phyloP scores from a whole-genome alignment of 2,113 vertebrate species.

The Hippocampus barbouri region DNA sequence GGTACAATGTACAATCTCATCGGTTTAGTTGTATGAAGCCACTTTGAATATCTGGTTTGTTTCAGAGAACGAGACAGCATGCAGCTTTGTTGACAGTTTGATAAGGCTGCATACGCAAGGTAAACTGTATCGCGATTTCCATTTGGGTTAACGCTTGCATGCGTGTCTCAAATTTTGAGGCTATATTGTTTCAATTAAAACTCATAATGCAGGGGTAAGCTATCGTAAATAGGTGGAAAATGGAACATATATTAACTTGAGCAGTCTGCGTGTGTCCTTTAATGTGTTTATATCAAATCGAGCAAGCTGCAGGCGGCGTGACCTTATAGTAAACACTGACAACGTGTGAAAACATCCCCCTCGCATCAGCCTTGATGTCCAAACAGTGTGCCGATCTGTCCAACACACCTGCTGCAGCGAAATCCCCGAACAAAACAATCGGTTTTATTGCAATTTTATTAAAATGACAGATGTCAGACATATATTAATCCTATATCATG shows the following conservation, averaged over 20 bases:
- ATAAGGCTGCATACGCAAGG: conserved; percentile 1
- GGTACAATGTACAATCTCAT: not conserved
- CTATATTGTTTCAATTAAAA: not conserved
- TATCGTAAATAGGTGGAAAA: not conserved
- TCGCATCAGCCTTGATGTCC: conserved; percentile 10
- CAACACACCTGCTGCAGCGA: conserved; percentile 28
- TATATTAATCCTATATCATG: conserved; percentile 4
- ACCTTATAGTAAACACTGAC: conserved; percentile 21
- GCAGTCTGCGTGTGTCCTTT: not conserved
- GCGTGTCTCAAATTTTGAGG: not conserved
- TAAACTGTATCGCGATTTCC: not conserved
- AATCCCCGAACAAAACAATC: not conserved
- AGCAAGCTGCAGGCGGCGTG: conserved; percentile 22
- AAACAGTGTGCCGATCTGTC: not conserved
- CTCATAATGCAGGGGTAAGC: not conserved
- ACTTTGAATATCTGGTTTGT: not conserved
- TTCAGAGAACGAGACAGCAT: not conserved
- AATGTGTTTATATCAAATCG: not conserved
- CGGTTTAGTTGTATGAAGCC: not conserved
- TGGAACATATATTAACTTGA: not conserved
- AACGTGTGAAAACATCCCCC: conserved; percentile 19
- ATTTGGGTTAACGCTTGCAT: not conserved
- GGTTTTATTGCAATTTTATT: not conserved
- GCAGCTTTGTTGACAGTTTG: not conserved
- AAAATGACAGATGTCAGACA: not conserved